Percentiles rank a stretch among this genome's conserved stretches.
These are phyloP conservation scores for Corythoichthys intestinalis DNA, from an alignment of 2,113 vertebrate species.

Conservation along the genomic window DNA sequence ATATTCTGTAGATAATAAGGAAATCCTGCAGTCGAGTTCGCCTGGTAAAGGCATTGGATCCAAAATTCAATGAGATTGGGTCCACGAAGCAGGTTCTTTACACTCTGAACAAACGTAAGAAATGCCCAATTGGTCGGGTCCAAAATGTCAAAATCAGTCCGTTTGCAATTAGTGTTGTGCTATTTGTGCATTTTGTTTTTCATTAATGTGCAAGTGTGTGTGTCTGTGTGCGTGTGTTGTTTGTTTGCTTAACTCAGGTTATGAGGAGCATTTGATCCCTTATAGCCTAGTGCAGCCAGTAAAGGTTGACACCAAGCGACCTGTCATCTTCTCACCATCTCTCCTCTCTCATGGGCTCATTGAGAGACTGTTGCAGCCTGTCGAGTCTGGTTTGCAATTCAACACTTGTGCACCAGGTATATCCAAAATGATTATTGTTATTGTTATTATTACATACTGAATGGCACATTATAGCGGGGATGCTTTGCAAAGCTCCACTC, in stretches of 20 bases:
- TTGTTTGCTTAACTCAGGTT: conserved; percentile 57
- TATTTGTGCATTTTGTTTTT: not conserved
- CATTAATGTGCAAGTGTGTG: not conserved
- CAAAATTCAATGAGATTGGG: conserved; percentile 35
- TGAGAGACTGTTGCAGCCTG: conserved; percentile 84
- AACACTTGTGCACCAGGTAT: conserved; percentile 82
- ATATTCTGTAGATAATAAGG: conserved; percentile 55
- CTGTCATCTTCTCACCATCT: conserved; percentile 83
- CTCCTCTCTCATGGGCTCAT: conserved; percentile 82
- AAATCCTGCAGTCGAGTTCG: conserved; percentile 60
- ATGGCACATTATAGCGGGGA: not conserved
- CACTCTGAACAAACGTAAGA: conserved; percentile 73
- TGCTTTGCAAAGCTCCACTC: not conserved
- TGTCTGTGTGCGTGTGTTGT: conserved; percentile 5
- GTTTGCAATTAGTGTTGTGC: not conserved
- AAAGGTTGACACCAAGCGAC: conserved; percentile 71
- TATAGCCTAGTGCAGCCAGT: conserved; percentile 84
- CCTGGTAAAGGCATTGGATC: conserved; percentile 68
- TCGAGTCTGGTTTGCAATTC: conserved; percentile 83
- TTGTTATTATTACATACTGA: not conserved
- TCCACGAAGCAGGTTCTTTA: conserved; percentile 62
- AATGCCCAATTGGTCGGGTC: not conserved
- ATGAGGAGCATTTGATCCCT: conserved; percentile 76
- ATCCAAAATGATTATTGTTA: not conserved
- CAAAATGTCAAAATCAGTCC: not conserved